Percentiles rank a stretch among this genome's conserved stretches.
phyloP scores from a whole-genome alignment of 2,888 invertebrate genomes.

The Sinohyriopsis cumingii region DNA sequence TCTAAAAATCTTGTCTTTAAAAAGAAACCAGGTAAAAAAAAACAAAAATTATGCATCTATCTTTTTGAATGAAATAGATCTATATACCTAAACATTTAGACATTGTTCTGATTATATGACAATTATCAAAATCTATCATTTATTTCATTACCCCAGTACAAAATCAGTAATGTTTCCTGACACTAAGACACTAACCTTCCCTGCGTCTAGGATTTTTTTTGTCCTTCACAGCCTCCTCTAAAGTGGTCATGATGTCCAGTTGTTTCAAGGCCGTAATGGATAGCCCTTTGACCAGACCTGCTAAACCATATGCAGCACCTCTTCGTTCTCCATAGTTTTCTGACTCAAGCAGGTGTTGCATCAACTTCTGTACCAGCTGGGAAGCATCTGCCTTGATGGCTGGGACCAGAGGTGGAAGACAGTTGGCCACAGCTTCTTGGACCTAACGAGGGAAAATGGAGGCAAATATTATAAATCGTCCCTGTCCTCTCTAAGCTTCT shows the following conservation, averaged over 20 bases:
- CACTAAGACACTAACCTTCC: constrained; percentile 79
- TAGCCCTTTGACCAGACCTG: constrained; percentile 95
- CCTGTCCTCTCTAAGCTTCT: not conserved
- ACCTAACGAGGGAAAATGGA: constrained; percentile 76
- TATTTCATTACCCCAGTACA: no score
- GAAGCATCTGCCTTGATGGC: constrained; percentile 94
- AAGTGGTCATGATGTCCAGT: constrained; percentile 93
- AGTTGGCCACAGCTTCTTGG: constrained; percentile 97
- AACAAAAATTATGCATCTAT: no score
- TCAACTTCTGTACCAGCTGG: constrained; percentile 87
- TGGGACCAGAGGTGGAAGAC: constrained; percentile 93
- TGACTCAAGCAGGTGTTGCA: constrained; percentile 66
- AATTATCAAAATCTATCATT: no score
- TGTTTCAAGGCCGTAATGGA: constrained; percentile 96
- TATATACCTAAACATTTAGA: no score
- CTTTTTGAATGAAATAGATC: no score
- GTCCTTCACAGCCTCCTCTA: constrained; percentile 94
- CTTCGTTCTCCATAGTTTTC: constrained; percentile 70
- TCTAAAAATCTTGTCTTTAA: no score
- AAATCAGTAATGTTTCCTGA: no score
- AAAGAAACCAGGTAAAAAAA: no score
- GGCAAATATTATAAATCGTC: not conserved
- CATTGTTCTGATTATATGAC: no score
- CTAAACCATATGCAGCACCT: constrained; percentile 97
- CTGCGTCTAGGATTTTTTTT: constrained; percentile 95